Evolutionary conservation across 2,888 invertebrate genomes (phyloP).

Genomic region (Mesorhabditis belari): DNA sequence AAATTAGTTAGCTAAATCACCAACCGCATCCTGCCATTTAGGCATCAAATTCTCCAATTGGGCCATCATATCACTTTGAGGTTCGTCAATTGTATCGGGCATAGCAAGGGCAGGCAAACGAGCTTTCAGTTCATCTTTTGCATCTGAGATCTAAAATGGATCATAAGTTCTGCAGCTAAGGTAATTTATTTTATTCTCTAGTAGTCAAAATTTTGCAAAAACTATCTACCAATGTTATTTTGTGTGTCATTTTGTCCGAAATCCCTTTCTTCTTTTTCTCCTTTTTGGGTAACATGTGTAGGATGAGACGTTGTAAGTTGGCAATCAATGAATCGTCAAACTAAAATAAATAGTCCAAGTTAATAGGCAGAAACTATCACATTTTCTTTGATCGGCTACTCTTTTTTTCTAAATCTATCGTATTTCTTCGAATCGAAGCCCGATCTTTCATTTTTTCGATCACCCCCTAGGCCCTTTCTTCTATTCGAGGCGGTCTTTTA

Average conservation of each 20-base stretch:
- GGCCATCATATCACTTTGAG: conserved; percentile 54
- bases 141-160: conserved; percentile 47
- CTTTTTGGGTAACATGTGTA: conserved; percentile 72
- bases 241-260: background rate
- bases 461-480: no score
- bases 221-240: background rate
- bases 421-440: no score
- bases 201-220: background rate
- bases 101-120: conserved; percentile 55
- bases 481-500: background rate
- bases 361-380: no score
- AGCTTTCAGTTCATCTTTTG: conserved; percentile 46
- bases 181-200: no score
- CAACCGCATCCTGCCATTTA: conserved; percentile 38
- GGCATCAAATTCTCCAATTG: conserved; percentile 55
- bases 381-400: no score
- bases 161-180: no score
- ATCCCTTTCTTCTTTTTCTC: conserved; percentile 48
- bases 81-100: conserved; percentile 55
- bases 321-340: conserved; percentile 79
- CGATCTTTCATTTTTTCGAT: no score
- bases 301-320: conserved; percentile 85
- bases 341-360: conserved; percentile 16
- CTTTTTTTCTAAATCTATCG: no score
- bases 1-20: background rate